Evolutionary conservation across 2,113 vertebrate species (phyloP), one percentile per base, ranked within the genome.

Genomic region (Thinocorus orbignyianus): DNA sequence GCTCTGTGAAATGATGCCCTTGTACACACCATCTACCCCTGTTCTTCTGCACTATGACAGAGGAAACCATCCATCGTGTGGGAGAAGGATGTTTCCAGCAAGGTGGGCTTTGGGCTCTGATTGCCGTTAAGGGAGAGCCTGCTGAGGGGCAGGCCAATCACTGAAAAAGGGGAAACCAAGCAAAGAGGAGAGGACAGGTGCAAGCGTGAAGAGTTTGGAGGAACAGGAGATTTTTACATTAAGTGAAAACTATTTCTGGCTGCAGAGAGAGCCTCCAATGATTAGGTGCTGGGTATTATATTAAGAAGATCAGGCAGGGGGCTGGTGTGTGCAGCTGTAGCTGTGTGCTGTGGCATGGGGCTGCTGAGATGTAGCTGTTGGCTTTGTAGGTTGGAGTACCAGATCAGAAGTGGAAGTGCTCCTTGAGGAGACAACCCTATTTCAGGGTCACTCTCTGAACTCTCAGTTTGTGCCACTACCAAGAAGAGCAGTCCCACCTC

Each of bases 361-460:
- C 28, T 52, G 60, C 64, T 35, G 37, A 44, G 23, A 18, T 25
- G 57, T 23, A 52, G 51, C 72, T 46, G 22, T 19, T 39, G 64
- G 35, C 44, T 83, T 64, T 65, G 62, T 6, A 55, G 58, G 28
- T 31, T 55, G 58, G 25, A 64, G 17, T 13, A 28, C 18, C 0
- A 2, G 13, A 6, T 69, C 62, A 48, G 68, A 72, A 31, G 6
- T 4, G 6, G 33, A 81, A 65, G 11, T 2, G 3, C 23, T 65
- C 35, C 52, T 33, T 42, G 54, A 42, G 26, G 31, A 81, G 14
- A 26, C 31, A 1, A 1, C 0, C 0, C 12, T 61, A 13, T 58
- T 61, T 58, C 30, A 46, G 19, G 23, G 51, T 61, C 51, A 33
- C 22, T 25, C 19, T 57, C 39, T 25, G 13, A 51, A 51, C 28